Evolutionary conservation across 1,140 invertebrate species (phyloP).

Genomic region (Cotesia glomerata): DNA sequence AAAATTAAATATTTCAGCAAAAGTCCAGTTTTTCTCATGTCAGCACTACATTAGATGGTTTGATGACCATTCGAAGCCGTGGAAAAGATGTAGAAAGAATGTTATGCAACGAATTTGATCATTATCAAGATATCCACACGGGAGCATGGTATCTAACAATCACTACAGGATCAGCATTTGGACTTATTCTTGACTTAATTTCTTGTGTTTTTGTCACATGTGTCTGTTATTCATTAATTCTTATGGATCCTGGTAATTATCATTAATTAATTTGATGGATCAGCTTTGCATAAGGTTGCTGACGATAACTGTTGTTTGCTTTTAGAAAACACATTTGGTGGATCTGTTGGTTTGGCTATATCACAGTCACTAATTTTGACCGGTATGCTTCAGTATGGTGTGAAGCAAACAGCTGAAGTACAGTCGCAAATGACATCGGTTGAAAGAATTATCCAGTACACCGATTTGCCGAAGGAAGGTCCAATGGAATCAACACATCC

Average conservation of each 20-base stretch:
- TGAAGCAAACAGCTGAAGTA: constrained; percentile 75
- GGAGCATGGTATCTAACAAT: constrained; percentile 71
- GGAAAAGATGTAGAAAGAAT: constrained; percentile 65
- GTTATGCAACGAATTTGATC: constrained; percentile 76
- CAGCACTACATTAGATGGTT: constrained; percentile 77
- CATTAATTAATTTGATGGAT: neutral
- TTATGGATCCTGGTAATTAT: constrained; percentile 47
- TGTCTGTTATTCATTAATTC: constrained; percentile 57
- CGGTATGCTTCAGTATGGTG: constrained; percentile 83
- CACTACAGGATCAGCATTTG: constrained; percentile 64
- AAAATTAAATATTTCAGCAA: constrained; percentile 62
- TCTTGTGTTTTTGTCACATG: constrained; percentile 42
- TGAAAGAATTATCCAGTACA: constrained; percentile 80
- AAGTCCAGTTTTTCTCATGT: constrained; percentile 83
- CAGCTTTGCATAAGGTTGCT: too few relatives aligned
- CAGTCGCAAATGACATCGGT: constrained; percentile 84
- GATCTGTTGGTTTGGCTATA: constrained; percentile 81
- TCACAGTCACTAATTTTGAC: constrained; percentile 81
- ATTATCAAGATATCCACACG: constrained; percentile 70
- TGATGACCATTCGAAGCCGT: constrained; percentile 81
- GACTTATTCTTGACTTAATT: constrained; percentile 49
- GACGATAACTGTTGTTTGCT: neutral
- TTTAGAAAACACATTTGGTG: constrained; percentile 57
- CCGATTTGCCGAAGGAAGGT: constrained; percentile 68
- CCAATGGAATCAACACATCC: constrained; percentile 50